Conservation (phyloP, 2,113 vertebrate genomes). For the Mugil cephalus region DNA sequence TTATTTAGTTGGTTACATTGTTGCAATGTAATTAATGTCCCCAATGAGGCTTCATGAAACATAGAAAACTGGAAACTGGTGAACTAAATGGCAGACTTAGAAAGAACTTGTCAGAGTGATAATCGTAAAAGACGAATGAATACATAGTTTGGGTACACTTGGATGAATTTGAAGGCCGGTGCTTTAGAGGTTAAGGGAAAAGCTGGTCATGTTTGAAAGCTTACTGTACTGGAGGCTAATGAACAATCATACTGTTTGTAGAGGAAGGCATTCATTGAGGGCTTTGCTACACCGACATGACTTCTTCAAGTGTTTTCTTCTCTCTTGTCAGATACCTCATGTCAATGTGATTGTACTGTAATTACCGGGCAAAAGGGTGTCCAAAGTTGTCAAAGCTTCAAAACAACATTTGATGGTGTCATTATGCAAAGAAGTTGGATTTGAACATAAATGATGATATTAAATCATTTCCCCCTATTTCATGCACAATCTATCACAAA, state of each 20-base stretch:
- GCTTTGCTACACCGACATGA: background rate
- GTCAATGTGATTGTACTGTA: conserved; percentile 1
- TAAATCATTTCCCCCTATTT: conserved; percentile 20
- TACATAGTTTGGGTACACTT: conserved; percentile 23
- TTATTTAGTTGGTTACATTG: conserved; percentile 66
- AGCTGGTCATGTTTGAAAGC: conserved; percentile 25
- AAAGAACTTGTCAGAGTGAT: conserved; percentile 28
- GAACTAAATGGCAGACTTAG: conserved; percentile 28
- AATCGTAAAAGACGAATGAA: conserved; percentile 24
- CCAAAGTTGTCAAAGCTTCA: conserved; percentile 26
- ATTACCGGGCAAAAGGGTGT: background rate
- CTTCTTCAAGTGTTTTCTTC: background rate
- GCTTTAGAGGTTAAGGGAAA: conserved; percentile 15
- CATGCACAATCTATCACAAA: conserved; percentile 60
- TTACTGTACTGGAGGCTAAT: conserved; percentile 46
- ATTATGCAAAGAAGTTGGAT: conserved; percentile 39
- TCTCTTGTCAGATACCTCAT: background rate
- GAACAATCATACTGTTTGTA: conserved; percentile 41
- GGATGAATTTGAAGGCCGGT: conserved; percentile 17
- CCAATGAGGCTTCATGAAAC: conserved; percentile 57
- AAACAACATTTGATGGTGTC: conserved; percentile 27
- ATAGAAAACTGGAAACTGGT: conserved; percentile 42
- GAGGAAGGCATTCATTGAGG: conserved; percentile 44
- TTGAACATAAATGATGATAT: conserved; percentile 41
- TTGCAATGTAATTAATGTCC: conserved; percentile 71